These are phyloP conservation scores for Lysiphlebus fabarum DNA, from an alignment of 1,140 invertebrate species.

Conservation along the genomic window DNA sequence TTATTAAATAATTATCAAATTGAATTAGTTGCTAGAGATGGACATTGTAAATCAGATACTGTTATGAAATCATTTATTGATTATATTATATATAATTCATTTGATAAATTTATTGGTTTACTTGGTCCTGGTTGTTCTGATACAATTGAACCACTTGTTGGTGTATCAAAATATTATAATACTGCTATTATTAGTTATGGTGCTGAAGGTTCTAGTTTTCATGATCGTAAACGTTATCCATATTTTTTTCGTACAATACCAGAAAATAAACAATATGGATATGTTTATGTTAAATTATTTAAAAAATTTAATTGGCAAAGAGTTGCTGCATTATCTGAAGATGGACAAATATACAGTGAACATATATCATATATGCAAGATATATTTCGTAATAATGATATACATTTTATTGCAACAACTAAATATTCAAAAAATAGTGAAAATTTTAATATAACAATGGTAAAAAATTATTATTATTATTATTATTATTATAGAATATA, in stretches of 20 bases:
- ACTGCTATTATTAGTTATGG: conserved; percentile 78
- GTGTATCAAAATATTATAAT: conserved; percentile 74
- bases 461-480: conserved; percentile 27
- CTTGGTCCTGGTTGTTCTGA: conserved; percentile 83
- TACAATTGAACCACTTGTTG: conserved; percentile 77
- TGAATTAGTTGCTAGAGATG: conserved; percentile 61
- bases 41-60: conserved; percentile 70
- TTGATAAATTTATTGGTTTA: conserved; percentile 65
- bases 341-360: conserved; percentile 77
- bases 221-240: conserved; percentile 70
- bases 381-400: conserved; percentile 60
- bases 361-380: conserved; percentile 73
- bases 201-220: conserved; percentile 72
- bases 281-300: conserved; percentile 68
- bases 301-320: conserved; percentile 66
- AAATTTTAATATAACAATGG: conserved; percentile 53
- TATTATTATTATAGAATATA: not conserved
- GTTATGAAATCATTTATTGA: conserved; percentile 80
- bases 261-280: conserved; percentile 72
- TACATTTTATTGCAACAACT: conserved; percentile 67
- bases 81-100: conserved; percentile 60
- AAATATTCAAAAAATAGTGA: conserved; percentile 65
- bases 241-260: conserved; percentile 83
- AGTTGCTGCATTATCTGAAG: conserved; percentile 73
- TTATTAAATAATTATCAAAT: conserved; percentile 66